phyloP scores from a whole-genome alignment of 1,140 invertebrate genomes.

The Diachasma alloeum region DNA sequence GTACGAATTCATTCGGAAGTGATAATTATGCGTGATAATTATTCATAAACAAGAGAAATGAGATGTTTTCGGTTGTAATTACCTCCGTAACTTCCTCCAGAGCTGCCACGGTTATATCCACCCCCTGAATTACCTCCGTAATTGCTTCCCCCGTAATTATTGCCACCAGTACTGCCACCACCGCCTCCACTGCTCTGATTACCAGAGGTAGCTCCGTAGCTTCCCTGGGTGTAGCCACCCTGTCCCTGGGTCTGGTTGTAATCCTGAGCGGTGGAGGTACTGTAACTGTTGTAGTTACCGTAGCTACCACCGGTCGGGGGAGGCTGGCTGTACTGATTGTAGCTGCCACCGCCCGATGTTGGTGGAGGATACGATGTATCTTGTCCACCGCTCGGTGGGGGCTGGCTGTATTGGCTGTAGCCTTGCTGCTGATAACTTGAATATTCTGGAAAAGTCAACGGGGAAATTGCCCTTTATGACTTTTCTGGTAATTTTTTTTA shows the following conservation, averaged over 20 bases:
- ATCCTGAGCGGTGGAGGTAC: constrained; percentile 41
- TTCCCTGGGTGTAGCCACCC: constrained; percentile 52
- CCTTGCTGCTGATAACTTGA: constrained; percentile 59
- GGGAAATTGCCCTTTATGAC: too few species aligned
- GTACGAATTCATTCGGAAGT: too few species aligned
- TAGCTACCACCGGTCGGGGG: constrained; percentile 54
- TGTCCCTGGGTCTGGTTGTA: constrained; percentile 52
- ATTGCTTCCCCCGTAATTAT: constrained; percentile 45
- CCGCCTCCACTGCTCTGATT: constrained; percentile 51
- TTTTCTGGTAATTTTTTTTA: too few species aligned
- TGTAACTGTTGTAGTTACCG: constrained; percentile 53
- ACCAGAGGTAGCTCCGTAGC: constrained; percentile 58
- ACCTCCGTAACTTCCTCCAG: constrained; percentile 48
- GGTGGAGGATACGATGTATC: constrained; percentile 58
- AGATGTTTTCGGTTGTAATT: constrained; percentile 6
- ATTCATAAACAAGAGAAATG: neutral
- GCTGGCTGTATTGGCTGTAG: constrained; percentile 58
- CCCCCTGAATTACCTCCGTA: constrained; percentile 54
- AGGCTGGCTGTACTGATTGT: constrained; percentile 56
- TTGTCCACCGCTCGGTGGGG: constrained; percentile 46
- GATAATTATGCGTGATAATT: too few species aligned
- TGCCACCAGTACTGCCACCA: constrained; percentile 48
- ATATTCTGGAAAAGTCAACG: constrained; percentile 49
- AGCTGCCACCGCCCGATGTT: constrained; percentile 42
- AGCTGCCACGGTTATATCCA: constrained; percentile 45